Base-by-base conservation (phyloP, 1,140 invertebrate genomes). In the Drosophila serrata region DNA sequence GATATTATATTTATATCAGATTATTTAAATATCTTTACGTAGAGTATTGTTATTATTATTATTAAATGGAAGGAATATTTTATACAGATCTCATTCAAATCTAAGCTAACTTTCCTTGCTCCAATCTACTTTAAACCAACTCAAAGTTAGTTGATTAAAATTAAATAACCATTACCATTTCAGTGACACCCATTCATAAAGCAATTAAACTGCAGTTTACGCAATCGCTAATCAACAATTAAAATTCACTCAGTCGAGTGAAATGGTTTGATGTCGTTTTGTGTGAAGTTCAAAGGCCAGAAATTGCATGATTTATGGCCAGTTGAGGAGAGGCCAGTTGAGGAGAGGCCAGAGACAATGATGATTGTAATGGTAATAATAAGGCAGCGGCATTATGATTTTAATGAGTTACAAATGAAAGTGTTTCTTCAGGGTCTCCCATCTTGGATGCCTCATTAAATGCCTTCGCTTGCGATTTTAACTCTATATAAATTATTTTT, bases 391-490 rank as follows among this genome's bases (percentile, higher is more conserved):
- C 77, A 85, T 88, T 88, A 85, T 88, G 69, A 79, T 69, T 88
- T 90, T 90, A 88, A 88, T 88, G 85, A 90, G 80, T 67, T 78
- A 59, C 81, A 85, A 84, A 85, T 63, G 85, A 88, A 90, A 88
- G 84, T 84, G 67, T 68, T 82, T 67, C 39, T 13, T 42, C 11
- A 35, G 40, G 22, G 51, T 55, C 46, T 43, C 29, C n/a, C 29
- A 9, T 19, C 35, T 17, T 0, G 3, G 31, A 6, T 12, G 15
- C 27, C 39, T 55, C 57, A 60, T 70, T 61, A 72, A 61, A 60
- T 53, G 55, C 6, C 46, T n/a, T n/a, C n/a, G n/a, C n/a, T 35
- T 8, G 57, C 37, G 48, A 73, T 56, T 55, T 55, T 73, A 33
- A 35, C 64, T 31, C 40, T 17, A 9, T n/a, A 49, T 27, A 27